Conservation (phyloP, 2,888 invertebrate genomes). For the Brachylomia viminalis region DNA sequence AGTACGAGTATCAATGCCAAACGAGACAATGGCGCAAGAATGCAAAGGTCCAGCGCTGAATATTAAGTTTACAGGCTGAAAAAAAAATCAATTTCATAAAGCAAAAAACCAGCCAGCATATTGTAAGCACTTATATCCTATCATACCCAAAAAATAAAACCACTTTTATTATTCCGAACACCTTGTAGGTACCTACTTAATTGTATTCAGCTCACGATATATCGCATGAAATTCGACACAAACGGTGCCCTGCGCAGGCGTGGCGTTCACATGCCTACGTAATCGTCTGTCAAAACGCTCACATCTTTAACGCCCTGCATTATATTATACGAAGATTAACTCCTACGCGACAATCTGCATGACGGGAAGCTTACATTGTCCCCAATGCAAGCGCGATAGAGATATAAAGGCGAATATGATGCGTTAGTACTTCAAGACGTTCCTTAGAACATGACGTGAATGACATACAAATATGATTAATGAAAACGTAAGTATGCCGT, state of each 20-base stretch:
- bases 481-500: conserved; percentile 56
- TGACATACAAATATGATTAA: conserved; percentile 64
- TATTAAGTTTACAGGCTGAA: neutral
- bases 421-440: conserved; percentile 45
- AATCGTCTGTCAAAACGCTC: conserved; percentile 73
- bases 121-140: neutral
- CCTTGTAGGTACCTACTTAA: conserved; percentile 21
- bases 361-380: conserved; percentile 80
- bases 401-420: conserved; percentile 59
- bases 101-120: neutral
- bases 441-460: conserved; percentile 53
- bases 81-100: neutral
- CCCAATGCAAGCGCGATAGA: conserved; percentile 67
- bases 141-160: conserved; percentile 24
- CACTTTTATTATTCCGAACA: conserved; percentile 41
- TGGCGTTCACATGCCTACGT: conserved; percentile 63
- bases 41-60: neutral
- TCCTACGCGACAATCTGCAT: conserved; percentile 79
- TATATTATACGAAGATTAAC: conserved; percentile 74
- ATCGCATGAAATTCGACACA: conserved; percentile 46
- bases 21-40: neutral
- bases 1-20: neutral
- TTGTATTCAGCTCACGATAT: conserved; percentile 66
- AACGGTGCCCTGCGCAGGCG: conserved; percentile 49
- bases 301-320: conserved; percentile 69